Evolutionary conservation across 2,113 vertebrate species (phyloP), one percentile per base, ranked within the genome.

Genomic region (Macaca nemestrina): DNA sequence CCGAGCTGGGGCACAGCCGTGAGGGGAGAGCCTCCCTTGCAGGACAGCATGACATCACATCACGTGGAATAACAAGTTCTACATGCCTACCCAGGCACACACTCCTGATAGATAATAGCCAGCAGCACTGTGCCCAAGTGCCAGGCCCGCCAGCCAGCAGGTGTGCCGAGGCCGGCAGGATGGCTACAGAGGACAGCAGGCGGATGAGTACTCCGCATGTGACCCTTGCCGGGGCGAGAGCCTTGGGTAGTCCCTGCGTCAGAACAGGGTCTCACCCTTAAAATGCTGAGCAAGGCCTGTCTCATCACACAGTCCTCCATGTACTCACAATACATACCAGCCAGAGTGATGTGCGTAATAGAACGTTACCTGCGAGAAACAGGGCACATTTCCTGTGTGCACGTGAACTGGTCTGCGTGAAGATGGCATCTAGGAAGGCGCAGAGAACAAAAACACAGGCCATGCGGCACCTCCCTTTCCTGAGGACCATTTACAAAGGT

Each of bases 31-130:
- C 35, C 68, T 61, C 8, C 88, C 14, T 12, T 45, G 48, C 43
- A 35, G 59, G 57, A 72, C 8, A 14, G 48, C 22, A 12, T 73
- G n/a, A 61, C 35, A 22, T 61, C 30, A 14, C 2, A 22, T 61
- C 30, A 14, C 2, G 13, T 40, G 32, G 61, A 22, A 48, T 55
- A 48, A 25, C 0, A 0, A 45, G 57, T n/a, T 27, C 32, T 67
- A 2, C 0, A 1, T 30, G 25, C 68, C 40, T 5, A 0, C 43
- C 32, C 80, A 27, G 8, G 8, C 0, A 0, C 12, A 75, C 8
- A 8, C 35, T 78, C 35, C 27, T 50, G 86, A 68, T 3, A 16
- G 9, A 9, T 14, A 48, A 4, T 23, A 35, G 30, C 73, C 27
- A n/a, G n/a, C 50, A 23, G 50, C 11, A 0, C 43, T 32, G 13